These are phyloP conservation scores for Cyanoderma ruficeps DNA, from an alignment of 2,113 vertebrate species.

Conservation along the genomic window DNA sequence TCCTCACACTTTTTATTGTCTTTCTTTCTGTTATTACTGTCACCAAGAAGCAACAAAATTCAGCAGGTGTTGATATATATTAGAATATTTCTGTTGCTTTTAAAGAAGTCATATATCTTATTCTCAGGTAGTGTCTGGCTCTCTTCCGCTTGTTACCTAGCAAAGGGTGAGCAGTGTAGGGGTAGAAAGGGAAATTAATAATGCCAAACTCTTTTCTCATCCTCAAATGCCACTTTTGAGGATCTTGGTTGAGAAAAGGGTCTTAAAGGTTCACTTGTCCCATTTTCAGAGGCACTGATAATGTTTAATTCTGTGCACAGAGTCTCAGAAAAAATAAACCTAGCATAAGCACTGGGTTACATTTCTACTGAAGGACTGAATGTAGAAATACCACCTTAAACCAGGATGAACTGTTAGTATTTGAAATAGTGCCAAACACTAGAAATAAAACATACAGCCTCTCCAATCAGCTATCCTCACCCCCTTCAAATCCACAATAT, in stretches of 20 bases:
- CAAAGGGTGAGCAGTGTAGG: background rate
- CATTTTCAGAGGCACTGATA: background rate
- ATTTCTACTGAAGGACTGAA: background rate
- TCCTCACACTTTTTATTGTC: background rate
- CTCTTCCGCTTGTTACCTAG: background rate
- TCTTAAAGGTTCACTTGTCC: background rate
- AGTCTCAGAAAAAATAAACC: background rate
- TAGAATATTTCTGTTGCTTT: background rate
- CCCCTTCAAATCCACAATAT: background rate
- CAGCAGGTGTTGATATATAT: background rate
- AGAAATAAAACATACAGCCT: background rate
- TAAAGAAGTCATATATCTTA: background rate
- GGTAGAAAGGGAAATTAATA: background rate
- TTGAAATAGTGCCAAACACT: background rate
- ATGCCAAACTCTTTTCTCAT: background rate
- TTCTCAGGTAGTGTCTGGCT: background rate
- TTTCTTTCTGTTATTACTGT: background rate
- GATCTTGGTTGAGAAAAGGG: background rate
- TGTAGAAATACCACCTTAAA: background rate
- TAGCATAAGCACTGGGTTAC: background rate
- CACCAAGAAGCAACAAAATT: background rate
- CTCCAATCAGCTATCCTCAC: background rate
- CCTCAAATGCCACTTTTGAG: background rate
- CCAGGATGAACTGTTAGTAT: background rate
- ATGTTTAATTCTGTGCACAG: background rate